phyloP scores from a whole-genome alignment of 2,888 invertebrate genomes.

The Eristalis pertinax region DNA sequence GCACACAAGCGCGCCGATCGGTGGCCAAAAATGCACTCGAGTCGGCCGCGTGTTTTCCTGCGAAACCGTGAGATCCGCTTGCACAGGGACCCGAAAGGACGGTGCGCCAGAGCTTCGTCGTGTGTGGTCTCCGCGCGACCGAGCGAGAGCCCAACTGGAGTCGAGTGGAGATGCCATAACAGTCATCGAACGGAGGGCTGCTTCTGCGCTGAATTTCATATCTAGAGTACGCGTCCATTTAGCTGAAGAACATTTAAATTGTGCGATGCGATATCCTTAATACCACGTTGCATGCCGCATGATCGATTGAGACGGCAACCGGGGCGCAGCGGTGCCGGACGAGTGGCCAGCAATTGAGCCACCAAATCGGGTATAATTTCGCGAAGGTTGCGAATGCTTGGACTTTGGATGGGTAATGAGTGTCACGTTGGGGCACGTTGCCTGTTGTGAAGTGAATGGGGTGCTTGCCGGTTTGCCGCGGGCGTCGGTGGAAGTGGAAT shows the following conservation, averaged over 20 bases:
- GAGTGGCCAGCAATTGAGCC: slow-evolving; percentile 22
- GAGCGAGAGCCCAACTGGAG: slow-evolving; percentile 9
- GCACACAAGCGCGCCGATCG: slow-evolving; percentile 12
- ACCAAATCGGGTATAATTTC: neutral
- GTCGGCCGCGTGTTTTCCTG: neutral
- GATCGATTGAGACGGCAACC: slow-evolving; percentile 48
- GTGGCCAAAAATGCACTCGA: slow-evolving; percentile 48
- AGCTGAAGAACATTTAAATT: slow-evolving; percentile 66
- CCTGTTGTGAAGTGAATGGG: neutral
- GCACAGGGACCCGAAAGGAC: slow-evolving; percentile 62
- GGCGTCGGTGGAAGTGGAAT: neutral
- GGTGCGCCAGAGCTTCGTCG: slow-evolving; percentile 66
- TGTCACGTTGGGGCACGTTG: neutral
- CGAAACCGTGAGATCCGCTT: slow-evolving; percentile 61
- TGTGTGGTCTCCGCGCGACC: slow-evolving; percentile 56
- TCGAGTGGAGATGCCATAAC: slow-evolving; percentile 33
- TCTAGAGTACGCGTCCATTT: slow-evolving; percentile 69
- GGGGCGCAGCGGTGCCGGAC: neutral
- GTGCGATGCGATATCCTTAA: slow-evolving; percentile 68
- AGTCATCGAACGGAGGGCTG: slow-evolving; percentile 52
- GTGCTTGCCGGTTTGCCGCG: neutral
- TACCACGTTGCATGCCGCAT: slow-evolving; percentile 50
- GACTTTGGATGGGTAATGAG: neutral
- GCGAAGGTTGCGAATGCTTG: neutral
- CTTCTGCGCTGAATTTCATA: slow-evolving; percentile 55